phyloP scores from a whole-genome alignment of 2,113 vertebrate genomes.

The Dryoscopus gambensis region DNA sequence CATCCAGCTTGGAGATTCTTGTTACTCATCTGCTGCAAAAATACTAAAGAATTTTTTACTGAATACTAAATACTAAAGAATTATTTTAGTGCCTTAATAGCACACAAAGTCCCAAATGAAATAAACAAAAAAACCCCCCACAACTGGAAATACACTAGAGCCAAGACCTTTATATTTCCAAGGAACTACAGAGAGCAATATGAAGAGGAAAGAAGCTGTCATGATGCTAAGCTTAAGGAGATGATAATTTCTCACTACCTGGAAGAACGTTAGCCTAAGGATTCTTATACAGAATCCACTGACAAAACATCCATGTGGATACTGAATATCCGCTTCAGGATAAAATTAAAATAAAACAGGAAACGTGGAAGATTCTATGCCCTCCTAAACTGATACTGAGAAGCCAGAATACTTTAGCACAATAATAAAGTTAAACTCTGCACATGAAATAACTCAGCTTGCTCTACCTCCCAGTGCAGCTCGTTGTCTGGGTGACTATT shows the following conservation, averaged over 20 bases:
- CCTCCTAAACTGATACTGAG: neutral
- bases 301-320: neutral
- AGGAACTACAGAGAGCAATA: neutral
- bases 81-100: neutral
- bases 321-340: neutral
- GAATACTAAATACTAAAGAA: no score
- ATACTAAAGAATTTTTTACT: no score
- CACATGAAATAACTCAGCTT: neutral
- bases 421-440: neutral
- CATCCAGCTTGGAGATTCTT: neutral
- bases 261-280: neutral
- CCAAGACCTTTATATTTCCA: neutral
- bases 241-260: neutral
- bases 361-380: neutral
- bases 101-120: neutral
- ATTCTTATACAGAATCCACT: neutral
- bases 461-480: neutral
- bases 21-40: neutral
- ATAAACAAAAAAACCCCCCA: neutral
- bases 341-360: neutral
- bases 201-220: neutral
- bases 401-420: neutral
- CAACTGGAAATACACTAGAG: neutral
- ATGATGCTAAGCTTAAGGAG: neutral
- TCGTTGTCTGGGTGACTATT: neutral